Percentiles rank a stretch among this genome's conserved stretches.
These are phyloP conservation scores for Cryptophagus acutangulus DNA, from an alignment of 2,888 invertebrate genomes.

Conservation along the genomic window DNA sequence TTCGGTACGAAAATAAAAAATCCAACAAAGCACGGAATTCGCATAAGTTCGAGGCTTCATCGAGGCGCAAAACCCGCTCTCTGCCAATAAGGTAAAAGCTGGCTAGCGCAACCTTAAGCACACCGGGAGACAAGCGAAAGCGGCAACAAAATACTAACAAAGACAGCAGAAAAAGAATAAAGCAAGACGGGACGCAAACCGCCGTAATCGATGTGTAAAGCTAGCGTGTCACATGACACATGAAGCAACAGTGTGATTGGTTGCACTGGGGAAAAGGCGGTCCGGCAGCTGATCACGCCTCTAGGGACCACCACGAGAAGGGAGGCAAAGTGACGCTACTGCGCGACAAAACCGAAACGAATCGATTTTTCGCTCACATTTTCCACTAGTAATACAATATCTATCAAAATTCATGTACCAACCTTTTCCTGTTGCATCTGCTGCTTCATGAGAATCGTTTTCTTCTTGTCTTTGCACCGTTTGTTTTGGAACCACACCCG, in stretches of 20 bases:
- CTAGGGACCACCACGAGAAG: conserved; percentile 31
- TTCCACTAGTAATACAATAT: not conserved
- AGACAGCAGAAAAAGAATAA: conserved; percentile 19
- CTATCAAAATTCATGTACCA: conserved; percentile 16
- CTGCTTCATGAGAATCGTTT: conserved; percentile 93
- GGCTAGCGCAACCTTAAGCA: too few species aligned
- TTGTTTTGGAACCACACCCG: conserved; percentile 99
- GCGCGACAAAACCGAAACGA: not conserved
- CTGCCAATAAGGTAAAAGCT: conserved; percentile 15
- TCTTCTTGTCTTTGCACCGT: conserved; percentile 96
- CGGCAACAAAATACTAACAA: too few species aligned
- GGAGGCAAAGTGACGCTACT: too few species aligned
- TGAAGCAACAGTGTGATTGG: conserved; percentile 25
- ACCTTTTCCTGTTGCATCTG: conserved; percentile 98
- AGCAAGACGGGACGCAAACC: too few species aligned
- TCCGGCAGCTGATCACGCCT: conserved; percentile 26
- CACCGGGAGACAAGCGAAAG: too few species aligned
- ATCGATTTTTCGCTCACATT: conserved; percentile 15
- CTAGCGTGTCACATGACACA: conserved; percentile 15
- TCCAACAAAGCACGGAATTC: too few species aligned
- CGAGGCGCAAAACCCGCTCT: too few species aligned
- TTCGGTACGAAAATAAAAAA: too few species aligned
- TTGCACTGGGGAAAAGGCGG: conserved; percentile 18
- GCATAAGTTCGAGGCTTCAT: too few species aligned
- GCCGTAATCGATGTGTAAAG: conserved; percentile 27